A percentile compares a stretch with the other conserved stretches of the same genome.
phyloP scores from a whole-genome alignment of 1,140 invertebrate genomes.

The Xylocopa sonorina region DNA sequence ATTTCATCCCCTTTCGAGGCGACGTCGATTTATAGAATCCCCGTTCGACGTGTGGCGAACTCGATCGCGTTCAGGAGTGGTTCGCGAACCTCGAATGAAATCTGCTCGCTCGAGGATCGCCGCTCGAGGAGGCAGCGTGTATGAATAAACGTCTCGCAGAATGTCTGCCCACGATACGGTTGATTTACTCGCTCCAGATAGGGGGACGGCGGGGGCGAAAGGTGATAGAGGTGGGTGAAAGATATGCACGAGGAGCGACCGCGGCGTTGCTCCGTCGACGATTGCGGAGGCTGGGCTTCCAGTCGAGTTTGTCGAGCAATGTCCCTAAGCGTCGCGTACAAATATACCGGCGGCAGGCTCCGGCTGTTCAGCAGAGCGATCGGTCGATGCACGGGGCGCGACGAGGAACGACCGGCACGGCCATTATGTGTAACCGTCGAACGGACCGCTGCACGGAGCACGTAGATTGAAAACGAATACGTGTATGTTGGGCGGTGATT shows the following conservation, averaged over 20 bases:
- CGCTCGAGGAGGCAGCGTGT: conserved; percentile 2
- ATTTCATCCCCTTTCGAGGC: too few species aligned
- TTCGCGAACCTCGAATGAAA: not conserved
- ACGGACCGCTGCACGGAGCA: conserved; percentile 9
- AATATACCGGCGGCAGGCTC: conserved; percentile 51
- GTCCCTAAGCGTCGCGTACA: conserved; percentile 39
- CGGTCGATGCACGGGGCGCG: conserved; percentile 19
- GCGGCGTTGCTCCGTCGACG: conserved; percentile 27
- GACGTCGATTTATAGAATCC: not conserved
- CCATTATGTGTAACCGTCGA: conserved; percentile 40
- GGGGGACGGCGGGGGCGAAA: not conserved
- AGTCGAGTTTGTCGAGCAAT: conserved; percentile 54
- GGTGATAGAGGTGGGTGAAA: not conserved
- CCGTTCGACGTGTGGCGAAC: not conserved
- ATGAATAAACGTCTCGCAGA: conserved; percentile 32
- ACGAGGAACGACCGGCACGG: conserved; percentile 38
- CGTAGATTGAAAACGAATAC: not conserved
- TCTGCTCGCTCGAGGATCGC: not conserved
- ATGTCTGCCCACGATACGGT: conserved; percentile 21
- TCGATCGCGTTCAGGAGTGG: not conserved
- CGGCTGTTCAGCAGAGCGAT: conserved; percentile 44
- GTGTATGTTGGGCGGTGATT: too few species aligned
- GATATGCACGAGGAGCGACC: conserved; percentile 39
- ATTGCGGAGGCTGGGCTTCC: conserved; percentile 49
- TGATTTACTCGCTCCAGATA: conserved; percentile 32